These are phyloP conservation scores for Buphagus erythrorhynchus DNA, from an alignment of 2,797 vertebrate genomes.

Conservation along the genomic window DNA sequence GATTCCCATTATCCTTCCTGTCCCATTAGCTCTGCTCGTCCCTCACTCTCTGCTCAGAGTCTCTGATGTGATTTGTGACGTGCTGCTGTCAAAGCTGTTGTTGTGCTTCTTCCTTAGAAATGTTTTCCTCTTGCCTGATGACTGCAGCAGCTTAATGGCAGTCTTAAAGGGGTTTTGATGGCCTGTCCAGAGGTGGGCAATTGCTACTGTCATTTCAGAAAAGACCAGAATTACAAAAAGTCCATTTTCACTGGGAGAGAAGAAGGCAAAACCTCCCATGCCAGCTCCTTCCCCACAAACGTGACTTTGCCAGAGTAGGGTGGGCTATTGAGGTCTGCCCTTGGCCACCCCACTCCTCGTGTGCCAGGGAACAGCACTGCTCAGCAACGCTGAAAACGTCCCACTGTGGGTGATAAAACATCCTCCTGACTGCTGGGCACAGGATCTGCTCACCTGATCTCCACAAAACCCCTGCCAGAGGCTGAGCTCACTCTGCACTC, in stretches of 20 bases:
- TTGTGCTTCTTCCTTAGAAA: background rate
- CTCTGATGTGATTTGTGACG: background rate
- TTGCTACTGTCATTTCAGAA: background rate
- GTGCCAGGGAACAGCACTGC: background rate
- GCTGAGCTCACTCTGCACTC: background rate
- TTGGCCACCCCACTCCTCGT: background rate
- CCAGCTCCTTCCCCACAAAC: background rate
- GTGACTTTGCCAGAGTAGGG: background rate
- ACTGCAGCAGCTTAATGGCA: background rate
- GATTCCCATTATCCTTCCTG: background rate
- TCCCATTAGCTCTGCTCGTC: background rate
- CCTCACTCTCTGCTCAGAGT: background rate
- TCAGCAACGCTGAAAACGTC: background rate
- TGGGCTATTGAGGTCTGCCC: background rate
- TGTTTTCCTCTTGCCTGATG: background rate
- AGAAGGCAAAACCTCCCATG: background rate
- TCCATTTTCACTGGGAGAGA: background rate
- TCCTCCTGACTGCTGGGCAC: background rate
- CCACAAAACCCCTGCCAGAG: background rate
- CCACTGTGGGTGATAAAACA: background rate
- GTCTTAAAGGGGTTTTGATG: background rate
- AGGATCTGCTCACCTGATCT: background rate
- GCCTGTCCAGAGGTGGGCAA: background rate
- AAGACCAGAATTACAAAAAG: background rate
- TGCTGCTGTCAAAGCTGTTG: conserved; percentile 17